Conservation (phyloP, 2,797 vertebrate species). For the Ctenopoma multispine region DNA sequence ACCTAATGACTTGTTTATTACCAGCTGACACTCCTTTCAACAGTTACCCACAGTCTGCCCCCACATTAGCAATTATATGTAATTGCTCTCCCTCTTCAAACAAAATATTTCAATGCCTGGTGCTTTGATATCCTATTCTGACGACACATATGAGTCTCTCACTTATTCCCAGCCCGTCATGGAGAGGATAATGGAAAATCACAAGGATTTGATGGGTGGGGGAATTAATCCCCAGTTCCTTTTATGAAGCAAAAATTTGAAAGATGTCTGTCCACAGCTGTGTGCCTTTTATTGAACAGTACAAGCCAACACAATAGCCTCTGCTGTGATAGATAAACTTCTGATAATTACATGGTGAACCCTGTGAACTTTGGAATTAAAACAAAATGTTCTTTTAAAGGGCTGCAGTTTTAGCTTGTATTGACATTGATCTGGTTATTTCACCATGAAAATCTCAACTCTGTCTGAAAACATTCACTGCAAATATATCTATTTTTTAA, state of each 20-base stretch:
- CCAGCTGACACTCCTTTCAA: constrained; percentile 65
- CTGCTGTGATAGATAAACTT: neutral
- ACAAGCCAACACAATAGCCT: neutral
- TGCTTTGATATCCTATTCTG: constrained; percentile 76
- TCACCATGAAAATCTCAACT: constrained; percentile 4
- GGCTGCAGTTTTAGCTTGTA: no score
- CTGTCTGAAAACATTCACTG: neutral
- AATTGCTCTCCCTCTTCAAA: constrained; percentile 76
- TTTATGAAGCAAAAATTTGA: constrained; percentile 22
- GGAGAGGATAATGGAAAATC: constrained; percentile 49
- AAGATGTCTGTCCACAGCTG: neutral
- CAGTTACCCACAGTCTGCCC: constrained; percentile 64
- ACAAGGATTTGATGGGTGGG: constrained; percentile 26
- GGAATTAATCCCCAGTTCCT: constrained; percentile 26
- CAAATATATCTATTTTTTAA: neutral
- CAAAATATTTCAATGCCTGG: constrained; percentile 56
- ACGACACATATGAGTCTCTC: constrained; percentile 62
- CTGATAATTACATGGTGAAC: constrained; percentile 3
- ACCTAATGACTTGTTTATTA: constrained; percentile 49
- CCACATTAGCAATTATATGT: constrained; percentile 76
- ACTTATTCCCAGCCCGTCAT: constrained; percentile 18
- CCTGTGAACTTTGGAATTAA: constrained; percentile 15
- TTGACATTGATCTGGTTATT: constrained; percentile 7
- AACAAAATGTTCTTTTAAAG: no score
- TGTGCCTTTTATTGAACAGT: neutral